Base-by-base conservation (phyloP, 1,140 invertebrate genomes). In the Euura lappo region DNA sequence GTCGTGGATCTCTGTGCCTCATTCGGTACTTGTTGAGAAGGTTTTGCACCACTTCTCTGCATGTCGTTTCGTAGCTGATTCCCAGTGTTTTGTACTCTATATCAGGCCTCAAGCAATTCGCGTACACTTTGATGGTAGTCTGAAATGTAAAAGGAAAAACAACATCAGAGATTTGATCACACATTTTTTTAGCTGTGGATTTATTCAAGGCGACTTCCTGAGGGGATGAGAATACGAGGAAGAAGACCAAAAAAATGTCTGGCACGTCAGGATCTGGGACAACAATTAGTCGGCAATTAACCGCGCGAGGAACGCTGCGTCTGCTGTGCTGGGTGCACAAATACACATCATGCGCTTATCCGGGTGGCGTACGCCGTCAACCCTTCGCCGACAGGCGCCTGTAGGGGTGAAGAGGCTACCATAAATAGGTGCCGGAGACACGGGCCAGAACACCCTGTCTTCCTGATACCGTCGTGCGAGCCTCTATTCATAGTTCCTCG, bases 51-150 rank as follows among this genome's bases (percentile, higher is more conserved):
- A 98, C 93, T 88, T 97, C 94, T 79, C 93, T 92, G 79, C 95
- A 95, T 0, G 94, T 93, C 6, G 95, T 97, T 76, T 95, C 92
- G 86, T 93, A 94, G 4, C 93, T 94, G 69, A 97, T 95, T 70
- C 94, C 93, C 68, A 97, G 86, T 0, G 96, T 97, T 87, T 97
- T 97, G 90, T 97, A 98, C 83, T 97, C 95, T 81, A 98, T 97
- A 86, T 97, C 96, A 1, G 95, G 92, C 51, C 96, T 91, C 72
- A 98, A 89, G 81, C 95, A 96, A 77, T 93, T 93, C 1, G 96
- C 95, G 85, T 95, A 97, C 65, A 98, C 94, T 88, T 97, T 96
- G 71, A 98, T 95, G 2, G 95, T 95, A 42, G 94, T 95, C 95
- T 97, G 93, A 3, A 91, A 91, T 45, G 79, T 81, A 79, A 84